Base-by-base conservation (phyloP, 2,113 vertebrate species). In the Drymodes brunneopygia region DNA sequence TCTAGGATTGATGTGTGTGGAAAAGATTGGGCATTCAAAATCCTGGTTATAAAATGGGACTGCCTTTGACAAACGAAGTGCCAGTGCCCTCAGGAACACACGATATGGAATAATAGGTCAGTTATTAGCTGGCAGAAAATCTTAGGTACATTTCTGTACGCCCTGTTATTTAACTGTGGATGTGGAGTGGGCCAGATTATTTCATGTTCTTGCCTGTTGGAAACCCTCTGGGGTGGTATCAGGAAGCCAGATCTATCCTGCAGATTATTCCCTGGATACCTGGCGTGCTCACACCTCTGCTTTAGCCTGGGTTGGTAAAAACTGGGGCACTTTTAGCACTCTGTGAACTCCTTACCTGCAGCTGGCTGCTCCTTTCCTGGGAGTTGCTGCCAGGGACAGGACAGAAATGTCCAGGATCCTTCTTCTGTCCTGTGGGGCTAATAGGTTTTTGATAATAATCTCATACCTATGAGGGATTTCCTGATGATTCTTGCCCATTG, bases 71-170 rank as follows among this genome's bases (percentile, higher is more conserved):
- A 89, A 86, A 91, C 45, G 50, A 84, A 72, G 65, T 81, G 80
- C 47, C 69, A 91, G 11, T 79, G 53, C 77, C 84, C 86, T 84
- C 72, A 72, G 86, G 57, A 58, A 91, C 91, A 12, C 24, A 25
- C 10, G 75, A 12, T 42, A 38, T 67, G 62, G 65, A 62, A 69
- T 91, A 64, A 60, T 56, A 24, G 87, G 42, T 82, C 73, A 73
- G 86, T 65, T 92, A 62, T 35, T 87, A 92, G 89, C 38, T 95
- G 89, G 87, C 78, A 95, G 58, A 66, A 91, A 87, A 57, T 65
- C 73, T 91, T 24, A 50, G 33, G 33, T 65, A 13, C 28, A 1
- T 69, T 91, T 87, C 81, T 77, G 23, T 80, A 22, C 17, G n/a
- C 21, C 69, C 60, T 89, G n/a, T 53, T 91, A 29, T 72, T 87